Evolutionary conservation across 1,140 invertebrate genomes (phyloP), one percentile per base, ranked within the genome.

Genomic region (Zaprionus davidi): DNA sequence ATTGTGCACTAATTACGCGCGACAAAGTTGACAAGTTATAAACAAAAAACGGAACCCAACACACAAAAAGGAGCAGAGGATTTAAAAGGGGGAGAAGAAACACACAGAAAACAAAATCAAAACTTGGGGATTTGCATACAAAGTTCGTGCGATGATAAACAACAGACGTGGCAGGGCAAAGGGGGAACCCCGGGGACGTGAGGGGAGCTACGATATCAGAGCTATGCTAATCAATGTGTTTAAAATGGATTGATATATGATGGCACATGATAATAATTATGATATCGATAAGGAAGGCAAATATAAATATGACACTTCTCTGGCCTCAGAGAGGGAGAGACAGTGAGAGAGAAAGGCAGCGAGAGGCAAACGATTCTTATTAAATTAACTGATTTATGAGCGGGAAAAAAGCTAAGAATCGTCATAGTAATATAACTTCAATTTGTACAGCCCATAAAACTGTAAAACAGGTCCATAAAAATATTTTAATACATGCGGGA

Each of bases 211-310:
- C 20, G 65, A 71, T 70, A 78, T 64, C 46, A 36, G 24, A 63
- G 68, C 60, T 87, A 87, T 82, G 82, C 83, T 86, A 86, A 86
- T 86, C 71, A 81, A 69, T 55, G 58, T 60, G 67, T 69, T 82
- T 76, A 46, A n/a, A 63, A 51, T 58, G 66, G 22, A 57, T 69
- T 69, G n/a, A 67, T 56, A 26, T 20, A 44, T 22, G 51, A 56
- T 46, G 57, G 22, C 41, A 60, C 44, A 69, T 24, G 41, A 68
- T 68, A 49, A 58, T 49, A 49, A 56, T 28, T 56, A 57, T 71
- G 53, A 68, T 36, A 60, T 24, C 36, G 49, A 64, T 62, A 62
- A 49, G 15, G 1, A 55, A 62, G 20, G 53, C 13, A 66, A 64
- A 31, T 67, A 56, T 36, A 38, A 17, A 55, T 34, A 65, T 73